Base-by-base conservation (phyloP, 2,797 vertebrate species). In the Megaceryle alcyon region DNA sequence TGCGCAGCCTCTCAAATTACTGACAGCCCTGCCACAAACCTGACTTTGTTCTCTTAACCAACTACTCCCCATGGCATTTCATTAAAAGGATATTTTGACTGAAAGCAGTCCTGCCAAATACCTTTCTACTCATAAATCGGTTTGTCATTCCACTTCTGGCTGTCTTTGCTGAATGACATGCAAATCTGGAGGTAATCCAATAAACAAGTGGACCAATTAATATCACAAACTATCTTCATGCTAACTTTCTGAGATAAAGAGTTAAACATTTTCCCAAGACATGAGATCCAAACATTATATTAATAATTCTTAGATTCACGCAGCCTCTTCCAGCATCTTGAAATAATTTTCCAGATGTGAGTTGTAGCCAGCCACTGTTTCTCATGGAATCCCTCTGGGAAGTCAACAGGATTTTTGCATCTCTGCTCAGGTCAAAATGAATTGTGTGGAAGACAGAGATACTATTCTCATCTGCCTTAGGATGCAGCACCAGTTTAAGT, bases 41-140 rank as follows among this genome's bases (percentile, higher is more conserved):
- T 95, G 90, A 97, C 97, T 98, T 98, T 98, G 97, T 98, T 97
- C 97, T 96, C 88, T 81, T 88, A 95, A 93, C 88, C 93, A 97
- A 93, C 95, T 96, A 88, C 89, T 97, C 94, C 97, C 97, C 77
- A 56, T 97, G 88, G 95, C 92, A 96, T 97, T 97, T 97, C 97
- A 96, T 97, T 97, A 97, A 96, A 96, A 95, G 83, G 77, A 51
- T 93, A 97, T 96, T 95, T 97, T 97, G 96, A 95, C 88, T 72
- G 91, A 97, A 93, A 97, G 94, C 89, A 94, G 79, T 81, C 89
- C 82, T 87, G 90, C 92, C 95, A 92, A 97, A 97, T 96, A 88
- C 73, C 88, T 95, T 95, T 95, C 96, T 75, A 53, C 86, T 97
- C 94, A 83, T 79, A 97, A 96, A 95, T 75, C 89, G 82, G 56